phyloP scores from a whole-genome alignment of 2,797 vertebrate species.

The Heterohyrax brucei region DNA sequence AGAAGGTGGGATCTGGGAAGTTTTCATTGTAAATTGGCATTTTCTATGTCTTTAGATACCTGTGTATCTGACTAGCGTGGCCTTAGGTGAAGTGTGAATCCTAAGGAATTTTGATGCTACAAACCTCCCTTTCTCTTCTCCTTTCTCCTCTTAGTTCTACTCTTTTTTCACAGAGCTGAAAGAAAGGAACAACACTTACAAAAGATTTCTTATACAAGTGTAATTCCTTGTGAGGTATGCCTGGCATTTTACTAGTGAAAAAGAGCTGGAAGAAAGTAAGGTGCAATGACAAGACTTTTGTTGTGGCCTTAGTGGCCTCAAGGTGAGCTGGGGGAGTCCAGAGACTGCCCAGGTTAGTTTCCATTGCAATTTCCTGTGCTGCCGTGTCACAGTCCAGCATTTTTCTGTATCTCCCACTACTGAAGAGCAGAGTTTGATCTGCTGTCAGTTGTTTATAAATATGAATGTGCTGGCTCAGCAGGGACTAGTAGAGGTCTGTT shows the following conservation, averaged over 20 bases:
- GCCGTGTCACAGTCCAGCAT: background rate
- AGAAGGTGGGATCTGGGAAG: background rate
- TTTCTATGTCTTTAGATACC: background rate
- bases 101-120: background rate
- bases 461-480: background rate
- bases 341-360: background rate
- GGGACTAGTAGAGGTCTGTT: background rate
- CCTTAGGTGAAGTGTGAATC: background rate
- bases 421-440: background rate
- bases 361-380: background rate
- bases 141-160: background rate
- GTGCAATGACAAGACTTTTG: background rate
- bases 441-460: background rate
- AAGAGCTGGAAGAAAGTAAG: conserved; percentile 1
- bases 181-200: background rate
- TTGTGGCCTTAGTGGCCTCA: background rate
- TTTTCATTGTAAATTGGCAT: background rate
- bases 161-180: background rate
- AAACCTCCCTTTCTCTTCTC: background rate
- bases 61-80: background rate
- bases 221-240: background rate
- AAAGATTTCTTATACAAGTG: background rate
- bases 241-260: background rate
- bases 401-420: background rate
- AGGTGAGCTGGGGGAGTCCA: background rate